These are phyloP conservation scores for Oncorhynchus kisutch DNA, from an alignment of 2,113 vertebrate species.

Conservation along the genomic window DNA sequence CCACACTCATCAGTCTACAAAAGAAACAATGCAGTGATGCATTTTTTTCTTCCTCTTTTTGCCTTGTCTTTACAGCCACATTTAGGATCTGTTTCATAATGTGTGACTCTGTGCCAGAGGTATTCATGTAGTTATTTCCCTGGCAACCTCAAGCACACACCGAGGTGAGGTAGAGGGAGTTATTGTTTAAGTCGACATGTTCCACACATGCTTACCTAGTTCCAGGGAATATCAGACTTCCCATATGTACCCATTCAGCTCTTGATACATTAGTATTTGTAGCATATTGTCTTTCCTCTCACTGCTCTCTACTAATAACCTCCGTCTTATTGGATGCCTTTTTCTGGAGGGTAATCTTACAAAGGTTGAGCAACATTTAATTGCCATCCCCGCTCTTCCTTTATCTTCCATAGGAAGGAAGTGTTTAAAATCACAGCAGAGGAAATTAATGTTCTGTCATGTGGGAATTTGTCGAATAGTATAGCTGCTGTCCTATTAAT, in stretches of 20 bases:
- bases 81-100: slow-evolving; percentile 24
- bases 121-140: slow-evolving; percentile 21
- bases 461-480: slow-evolving; percentile 56
- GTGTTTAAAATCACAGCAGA: slow-evolving; percentile 63
- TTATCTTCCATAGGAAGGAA: slow-evolving; percentile 69
- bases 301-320: slow-evolving; percentile 49
- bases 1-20: neutral
- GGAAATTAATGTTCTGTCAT: slow-evolving; percentile 61
- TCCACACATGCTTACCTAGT: neutral
- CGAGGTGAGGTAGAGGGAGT: slow-evolving; percentile 2
- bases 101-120: slow-evolving; percentile 1
- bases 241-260: neutral
- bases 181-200: neutral
- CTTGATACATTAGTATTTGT: slow-evolving; percentile 13
- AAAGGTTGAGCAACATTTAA: slow-evolving; percentile 69
- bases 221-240: neutral
- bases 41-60: neutral
- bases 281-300: slow-evolving; percentile 28
- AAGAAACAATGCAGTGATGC: neutral
- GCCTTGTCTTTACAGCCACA: neutral
- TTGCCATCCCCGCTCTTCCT: slow-evolving; percentile 61
- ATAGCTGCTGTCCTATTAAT: slow-evolving; percentile 57
- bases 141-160: slow-evolving; percentile 18
- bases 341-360: slow-evolving; percentile 61
- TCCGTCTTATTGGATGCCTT: slow-evolving; percentile 55